Evolutionary conservation across 1,140 invertebrate genomes (phyloP).

Genomic region (Muscidifurax raptorellus): DNA sequence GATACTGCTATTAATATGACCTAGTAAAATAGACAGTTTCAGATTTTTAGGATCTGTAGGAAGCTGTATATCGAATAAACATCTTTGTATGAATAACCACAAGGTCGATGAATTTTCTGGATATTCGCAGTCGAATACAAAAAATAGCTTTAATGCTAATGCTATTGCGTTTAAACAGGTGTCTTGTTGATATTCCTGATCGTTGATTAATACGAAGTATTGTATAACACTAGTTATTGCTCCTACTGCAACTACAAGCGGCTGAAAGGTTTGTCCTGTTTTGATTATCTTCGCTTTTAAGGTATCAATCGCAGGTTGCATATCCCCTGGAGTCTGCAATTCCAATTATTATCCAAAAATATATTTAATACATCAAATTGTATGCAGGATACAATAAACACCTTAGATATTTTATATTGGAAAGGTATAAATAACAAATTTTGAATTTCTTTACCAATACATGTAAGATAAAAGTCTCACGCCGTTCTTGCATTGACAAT

Average conservation of each 20-base stretch:
- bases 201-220: constrained; percentile 35
- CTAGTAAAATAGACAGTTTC: not conserved
- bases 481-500: not conserved
- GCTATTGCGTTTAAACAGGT: constrained; percentile 29
- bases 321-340: too few species aligned
- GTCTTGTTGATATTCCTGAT: not conserved
- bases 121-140: constrained; percentile 43
- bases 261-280: constrained; percentile 29
- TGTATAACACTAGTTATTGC: not conserved
- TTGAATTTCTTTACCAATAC: not conserved
- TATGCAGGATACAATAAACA: not conserved
- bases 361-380: too few species aligned
- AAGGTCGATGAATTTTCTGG: not conserved
- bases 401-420: too few species aligned
- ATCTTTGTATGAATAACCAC: not conserved
- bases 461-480: constrained; percentile 15
- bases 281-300: not conserved
- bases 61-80: not conserved
- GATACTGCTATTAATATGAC: not conserved
- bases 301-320: too few species aligned
- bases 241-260: constrained; percentile 27
- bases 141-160: constrained; percentile 28
- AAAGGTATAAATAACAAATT: not conserved
- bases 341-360: too few species aligned
- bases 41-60: not conserved